Conservation (phyloP, 2,888 invertebrate species). For the Limnephilus auricula region DNA sequence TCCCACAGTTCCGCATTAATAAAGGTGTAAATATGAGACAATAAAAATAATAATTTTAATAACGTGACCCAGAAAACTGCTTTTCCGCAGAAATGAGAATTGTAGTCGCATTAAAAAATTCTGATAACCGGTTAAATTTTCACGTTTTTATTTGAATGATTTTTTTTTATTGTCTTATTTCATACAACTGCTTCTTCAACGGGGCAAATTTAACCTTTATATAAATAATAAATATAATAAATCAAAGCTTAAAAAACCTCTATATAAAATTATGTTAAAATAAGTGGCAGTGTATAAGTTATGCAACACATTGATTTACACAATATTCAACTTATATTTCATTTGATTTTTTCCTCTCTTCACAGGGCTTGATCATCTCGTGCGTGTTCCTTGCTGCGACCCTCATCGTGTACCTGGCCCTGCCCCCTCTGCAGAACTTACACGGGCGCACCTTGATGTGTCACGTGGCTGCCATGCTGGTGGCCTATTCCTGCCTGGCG, state of each 20-base stretch:
- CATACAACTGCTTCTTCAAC: no score
- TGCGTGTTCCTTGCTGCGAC: conserved; percentile 82
- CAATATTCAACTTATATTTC: background rate
- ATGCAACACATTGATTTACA: no score
- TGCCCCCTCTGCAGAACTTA: conserved; percentile 83
- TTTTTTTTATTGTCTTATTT: no score
- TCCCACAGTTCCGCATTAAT: background rate
- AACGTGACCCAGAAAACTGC: no score
- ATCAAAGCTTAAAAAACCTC: background rate
- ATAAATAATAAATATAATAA: no score
- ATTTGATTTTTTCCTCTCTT: background rate
- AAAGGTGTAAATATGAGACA: background rate
- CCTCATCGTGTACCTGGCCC: conserved; percentile 80
- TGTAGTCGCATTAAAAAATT: no score
- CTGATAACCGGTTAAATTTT: no score
- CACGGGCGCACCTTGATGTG: conserved; percentile 87
- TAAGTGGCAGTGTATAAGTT: no score
- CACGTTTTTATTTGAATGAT: no score
- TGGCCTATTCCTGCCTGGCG: conserved; percentile 81
- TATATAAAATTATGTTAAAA: no score
- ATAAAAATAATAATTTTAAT: background rate
- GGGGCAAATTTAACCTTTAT: no score
- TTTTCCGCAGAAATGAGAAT: no score
- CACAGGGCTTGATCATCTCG: conserved; percentile 79
- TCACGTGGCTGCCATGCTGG: conserved; percentile 81